These are phyloP conservation scores for Drosophila birchii DNA, from an alignment of 2,888 invertebrate species.

Conservation along the genomic window DNA sequence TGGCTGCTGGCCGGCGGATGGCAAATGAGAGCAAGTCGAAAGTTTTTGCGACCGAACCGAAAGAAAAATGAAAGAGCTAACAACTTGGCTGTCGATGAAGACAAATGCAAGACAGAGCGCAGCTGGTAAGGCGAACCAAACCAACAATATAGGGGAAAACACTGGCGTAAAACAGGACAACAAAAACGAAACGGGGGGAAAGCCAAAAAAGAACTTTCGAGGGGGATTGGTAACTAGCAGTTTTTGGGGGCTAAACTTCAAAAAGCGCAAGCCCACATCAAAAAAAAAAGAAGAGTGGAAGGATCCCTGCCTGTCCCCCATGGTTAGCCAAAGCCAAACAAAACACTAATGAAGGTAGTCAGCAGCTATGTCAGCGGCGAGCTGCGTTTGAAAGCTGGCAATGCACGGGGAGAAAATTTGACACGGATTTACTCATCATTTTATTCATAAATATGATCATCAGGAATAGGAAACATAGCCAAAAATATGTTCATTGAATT, in stretches of 20 bases:
- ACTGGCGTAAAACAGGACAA: slow-evolving; percentile 2
- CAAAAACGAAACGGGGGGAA: slow-evolving; percentile 11
- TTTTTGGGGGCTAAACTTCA: slow-evolving; percentile 59
- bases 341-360: slow-evolving; percentile 81
- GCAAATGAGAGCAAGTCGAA: slow-evolving; percentile 57
- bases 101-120: slow-evolving; percentile 66
- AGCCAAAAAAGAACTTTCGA: slow-evolving; percentile 17
- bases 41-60: slow-evolving; percentile 65
- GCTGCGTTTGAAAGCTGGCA: slow-evolving; percentile 46
- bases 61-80: slow-evolving; percentile 79
- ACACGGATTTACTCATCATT: background rate
- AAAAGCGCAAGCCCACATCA: slow-evolving; percentile 50
- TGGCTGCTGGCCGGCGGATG: slow-evolving; percentile 16
- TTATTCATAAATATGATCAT: too few relatives aligned
- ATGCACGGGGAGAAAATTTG: background rate
- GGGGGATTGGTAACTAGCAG: slow-evolving; percentile 46
- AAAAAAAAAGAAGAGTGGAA: slow-evolving; percentile 20
- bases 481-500: background rate
- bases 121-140: slow-evolving; percentile 21
- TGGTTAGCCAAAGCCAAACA: slow-evolving; percentile 74
- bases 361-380: slow-evolving; percentile 41
- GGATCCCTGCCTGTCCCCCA: slow-evolving; percentile 43
- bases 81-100: slow-evolving; percentile 80
- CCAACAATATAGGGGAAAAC: slow-evolving; percentile 39
- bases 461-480: background rate